Evolutionary conservation across 64 coral and sea anemone species (phyloP).

Genomic region (Orbicella faveolata): DNA sequence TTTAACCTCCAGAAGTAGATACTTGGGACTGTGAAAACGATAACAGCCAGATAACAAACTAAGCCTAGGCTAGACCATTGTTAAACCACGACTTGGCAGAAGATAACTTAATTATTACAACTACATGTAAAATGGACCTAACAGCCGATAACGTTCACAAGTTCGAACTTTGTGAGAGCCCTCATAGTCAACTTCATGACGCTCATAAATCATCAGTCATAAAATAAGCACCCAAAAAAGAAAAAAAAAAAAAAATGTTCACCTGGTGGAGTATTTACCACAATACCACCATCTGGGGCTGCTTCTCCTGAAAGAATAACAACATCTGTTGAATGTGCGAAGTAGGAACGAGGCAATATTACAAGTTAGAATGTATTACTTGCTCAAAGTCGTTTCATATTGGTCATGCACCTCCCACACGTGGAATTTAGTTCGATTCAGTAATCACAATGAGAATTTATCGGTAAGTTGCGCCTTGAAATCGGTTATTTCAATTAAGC

Average conservation of each 20-base stretch:
- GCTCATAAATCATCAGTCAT: not conserved
- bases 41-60: not conserved
- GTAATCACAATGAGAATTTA: no score
- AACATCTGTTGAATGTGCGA: no score
- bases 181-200: no score
- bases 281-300: slow-evolving; percentile 25
- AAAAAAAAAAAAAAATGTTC: no score
- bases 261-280: slow-evolving; percentile 38
- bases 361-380: no score
- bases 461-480: no score
- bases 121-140: no score
- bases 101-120: not conserved
- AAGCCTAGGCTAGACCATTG: no score
- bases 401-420: not conserved
- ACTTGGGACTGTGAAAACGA: slow-evolving; percentile 24
- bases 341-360: no score
- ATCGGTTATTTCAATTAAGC: no score
- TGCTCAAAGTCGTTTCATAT: not conserved
- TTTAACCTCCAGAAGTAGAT: slow-evolving; percentile 83
- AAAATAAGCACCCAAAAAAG: not conserved
- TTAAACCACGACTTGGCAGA: not conserved
- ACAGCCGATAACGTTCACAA: no score
- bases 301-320: not conserved
- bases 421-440: not conserved
- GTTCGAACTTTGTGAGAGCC: no score